Base-by-base conservation (phyloP, 2,888 invertebrate species). In the Halictus ligatus region DNA sequence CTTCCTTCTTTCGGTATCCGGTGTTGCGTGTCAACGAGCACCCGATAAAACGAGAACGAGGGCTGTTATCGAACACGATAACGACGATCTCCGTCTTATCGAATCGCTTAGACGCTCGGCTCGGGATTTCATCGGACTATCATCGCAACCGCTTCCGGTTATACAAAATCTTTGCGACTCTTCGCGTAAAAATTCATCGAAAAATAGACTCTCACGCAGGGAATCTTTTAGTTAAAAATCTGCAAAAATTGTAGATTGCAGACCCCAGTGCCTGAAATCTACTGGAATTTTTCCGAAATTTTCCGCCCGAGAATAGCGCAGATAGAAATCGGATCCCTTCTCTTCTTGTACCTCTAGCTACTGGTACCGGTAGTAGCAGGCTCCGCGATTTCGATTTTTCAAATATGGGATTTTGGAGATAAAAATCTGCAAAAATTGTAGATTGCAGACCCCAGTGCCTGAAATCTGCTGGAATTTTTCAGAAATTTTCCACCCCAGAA, bases 61-160 rank as follows among this genome's bases (percentile, higher is more conserved):
- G n/a, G 69, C 75, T 75, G 86, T 86, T 83, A 82, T 84, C 86
- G 84, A 82, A 78, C 86, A 80, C 78, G 76, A 71, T 48, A 64
- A 82, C 82, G 84, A 78, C 78, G 77, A 80, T 78, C 88, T 72
- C 35, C 77, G 86, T 84, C 86, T 90, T 91, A 89, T 90, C 89
- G 87, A 87, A 88, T 89, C 86, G 84, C 84, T 84, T 85, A 80
- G 87, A 87, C 81, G 83, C 76, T 79, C 81, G 80, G 48, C 84
- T 86, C 81, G 60, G 60, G 77, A 78, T 54, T 88, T 86, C 75
- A 74, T 87, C 81, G 86, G 89, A 89, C 90, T 86, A 89, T 79
- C 83, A 78, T 71, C 18, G 75, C 81, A 80, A 73, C 29, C 29
- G 29, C 35, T 29, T 64, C 29, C 29, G 29, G 29, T 29, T 64